phyloP scores from a whole-genome alignment of 2,888 invertebrate species.

The Idaea aversata region DNA sequence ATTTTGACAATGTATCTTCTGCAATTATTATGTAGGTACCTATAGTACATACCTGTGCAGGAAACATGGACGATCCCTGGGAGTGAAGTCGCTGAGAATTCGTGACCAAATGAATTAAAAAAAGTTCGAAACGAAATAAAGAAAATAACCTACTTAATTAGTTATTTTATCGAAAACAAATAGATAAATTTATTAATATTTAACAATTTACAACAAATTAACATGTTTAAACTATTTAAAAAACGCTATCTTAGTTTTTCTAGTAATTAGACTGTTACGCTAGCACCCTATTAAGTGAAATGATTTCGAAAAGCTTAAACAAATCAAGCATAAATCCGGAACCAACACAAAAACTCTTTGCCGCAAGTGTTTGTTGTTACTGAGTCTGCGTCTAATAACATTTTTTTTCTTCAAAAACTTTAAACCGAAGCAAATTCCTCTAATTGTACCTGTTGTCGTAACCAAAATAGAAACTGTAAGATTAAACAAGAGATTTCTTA shows the following conservation, averaged over 20 bases:
- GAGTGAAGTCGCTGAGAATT: too few relatives aligned
- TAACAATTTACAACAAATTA: neutral
- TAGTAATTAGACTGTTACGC: slow-evolving; percentile 27
- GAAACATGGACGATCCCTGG: neutral
- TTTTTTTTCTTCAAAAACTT: neutral
- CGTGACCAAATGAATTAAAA: too few relatives aligned
- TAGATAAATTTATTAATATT: too few relatives aligned
- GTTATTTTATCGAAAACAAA: too few relatives aligned
- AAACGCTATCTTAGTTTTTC: slow-evolving; percentile 29
- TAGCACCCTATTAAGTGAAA: slow-evolving; percentile 30
- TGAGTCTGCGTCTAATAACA: neutral
- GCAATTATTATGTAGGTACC: neutral
- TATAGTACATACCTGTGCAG: neutral
- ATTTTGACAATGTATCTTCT: too few relatives aligned
- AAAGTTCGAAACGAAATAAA: too few relatives aligned
- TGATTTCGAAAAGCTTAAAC: slow-evolving; percentile 33
- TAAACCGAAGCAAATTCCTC: neutral
- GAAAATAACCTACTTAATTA: too few relatives aligned
- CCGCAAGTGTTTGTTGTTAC: neutral
- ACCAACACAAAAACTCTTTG: neutral
- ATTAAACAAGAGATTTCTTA: neutral
- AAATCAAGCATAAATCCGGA: slow-evolving; percentile 34
- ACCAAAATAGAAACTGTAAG: neutral
- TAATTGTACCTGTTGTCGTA: neutral
- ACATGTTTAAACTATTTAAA: neutral